A percentile compares a stretch with the other conserved stretches of the same genome.
phyloP scores from a whole-genome alignment of 2,113 vertebrate genomes.

The Erpornis zantholeuca region DNA sequence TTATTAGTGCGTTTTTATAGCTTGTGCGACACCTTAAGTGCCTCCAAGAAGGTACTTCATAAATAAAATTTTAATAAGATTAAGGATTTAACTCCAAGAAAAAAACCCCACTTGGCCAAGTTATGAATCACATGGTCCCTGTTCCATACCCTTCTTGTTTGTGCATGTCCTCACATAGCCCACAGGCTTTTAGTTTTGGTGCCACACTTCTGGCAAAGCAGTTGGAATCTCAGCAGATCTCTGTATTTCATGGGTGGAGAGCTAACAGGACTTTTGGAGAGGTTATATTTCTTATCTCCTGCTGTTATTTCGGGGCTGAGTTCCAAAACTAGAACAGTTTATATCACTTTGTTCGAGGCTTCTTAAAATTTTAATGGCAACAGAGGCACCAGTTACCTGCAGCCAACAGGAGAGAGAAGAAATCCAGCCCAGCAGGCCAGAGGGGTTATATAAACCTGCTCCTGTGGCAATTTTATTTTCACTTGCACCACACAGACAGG shows the following conservation, averaged over 20 bases:
- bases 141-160: background rate
- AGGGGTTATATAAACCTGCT: background rate
- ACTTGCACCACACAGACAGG: background rate
- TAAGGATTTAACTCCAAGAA: constrained; percentile 11
- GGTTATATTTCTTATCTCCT: background rate
- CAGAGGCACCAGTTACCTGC: background rate
- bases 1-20: constrained; percentile 4
- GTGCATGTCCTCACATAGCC: background rate
- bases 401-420: background rate
- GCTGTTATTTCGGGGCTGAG: background rate
- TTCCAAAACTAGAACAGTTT: background rate
- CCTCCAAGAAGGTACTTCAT: background rate
- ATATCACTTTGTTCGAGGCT: background rate
- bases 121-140: background rate
- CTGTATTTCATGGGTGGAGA: background rate
- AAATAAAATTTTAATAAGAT: constrained; percentile 34
- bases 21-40: background rate
- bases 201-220: background rate
- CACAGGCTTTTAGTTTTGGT: background rate
- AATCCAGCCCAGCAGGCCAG: background rate
- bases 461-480: background rate
- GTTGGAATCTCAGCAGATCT: background rate
- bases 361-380: background rate
- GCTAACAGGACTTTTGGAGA: background rate
- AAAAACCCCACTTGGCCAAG: background rate